Evolutionary conservation across 2,888 invertebrate species (phyloP), one percentile per base, ranked within the genome.

Genomic region (Rotaria socialis): DNA sequence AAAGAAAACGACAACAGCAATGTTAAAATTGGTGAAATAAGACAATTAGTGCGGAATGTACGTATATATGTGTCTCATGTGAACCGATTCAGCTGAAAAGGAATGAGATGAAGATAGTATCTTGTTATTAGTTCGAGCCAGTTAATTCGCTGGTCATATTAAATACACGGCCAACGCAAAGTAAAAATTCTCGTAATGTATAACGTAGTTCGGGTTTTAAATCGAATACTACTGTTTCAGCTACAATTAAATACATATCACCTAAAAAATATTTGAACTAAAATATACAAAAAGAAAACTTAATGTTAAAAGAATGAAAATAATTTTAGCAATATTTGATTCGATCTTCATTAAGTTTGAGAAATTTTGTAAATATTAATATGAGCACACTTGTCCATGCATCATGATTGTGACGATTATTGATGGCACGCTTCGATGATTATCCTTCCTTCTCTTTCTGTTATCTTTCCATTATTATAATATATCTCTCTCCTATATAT

Each of bases 211-310:
- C 97, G 0, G 95, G 95, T 92, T 97, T 97, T 88, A 97, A 93
- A 92, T 97, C 96, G 91, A 96, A 95, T 92, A 96, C 96, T 90
- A 96, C 95, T 89, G 96, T 94, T 92, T 97, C 97, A 91, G 97
- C 97, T 88, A 97, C 93, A 88, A 94, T 93, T 0, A 94, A 94
- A 92, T 97, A 97, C 92, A 96, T 96, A 90, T 94, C 94, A 74
- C 95, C 94, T 27, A 96, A 95, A 91, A 97, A 97, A 24, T 95
- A 94, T 88, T 95, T 95, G 93, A 97, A 97, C 95, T 96, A 93
- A 86, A 93, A 93, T 43, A 41, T 35, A 6, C 22, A 75, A 19
- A 41, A 24, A 75, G 24, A 75, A 1, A 22, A 22, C 5, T 41
- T 11, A 75, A 4, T 35, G 10, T 43, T 0, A 43, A 16, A 24